These are phyloP conservation scores for Philhelius pedissequus DNA, from an alignment of 2,888 invertebrate species.

Conservation along the genomic window DNA sequence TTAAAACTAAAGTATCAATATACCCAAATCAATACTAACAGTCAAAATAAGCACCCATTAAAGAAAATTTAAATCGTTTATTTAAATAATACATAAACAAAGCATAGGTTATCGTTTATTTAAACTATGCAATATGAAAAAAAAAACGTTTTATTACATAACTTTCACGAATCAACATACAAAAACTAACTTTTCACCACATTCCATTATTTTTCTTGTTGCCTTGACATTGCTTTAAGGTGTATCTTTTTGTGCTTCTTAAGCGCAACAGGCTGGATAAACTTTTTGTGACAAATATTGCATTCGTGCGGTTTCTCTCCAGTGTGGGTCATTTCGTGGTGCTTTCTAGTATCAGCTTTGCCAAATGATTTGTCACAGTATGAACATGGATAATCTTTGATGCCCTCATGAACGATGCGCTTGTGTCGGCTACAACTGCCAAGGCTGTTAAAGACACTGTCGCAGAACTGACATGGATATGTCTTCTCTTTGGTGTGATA, in stretches of 20 bases:
- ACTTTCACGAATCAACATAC: not conserved
- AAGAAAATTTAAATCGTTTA: not conserved
- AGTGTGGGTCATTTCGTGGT: constrained; percentile 78
- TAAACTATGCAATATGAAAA: too few relatives aligned
- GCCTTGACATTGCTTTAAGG: constrained; percentile 64
- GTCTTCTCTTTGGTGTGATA: constrained; percentile 77
- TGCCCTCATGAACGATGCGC: constrained; percentile 76
- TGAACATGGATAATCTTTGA: constrained; percentile 76
- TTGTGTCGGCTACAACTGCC: constrained; percentile 76
- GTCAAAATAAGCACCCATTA: too few relatives aligned
- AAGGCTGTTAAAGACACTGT: constrained; percentile 75
- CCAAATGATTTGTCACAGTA: constrained; percentile 75
- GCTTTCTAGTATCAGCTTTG: constrained; percentile 70
- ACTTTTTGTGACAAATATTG: constrained; percentile 74
- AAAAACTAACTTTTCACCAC: too few relatives aligned
- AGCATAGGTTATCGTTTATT: too few relatives aligned
- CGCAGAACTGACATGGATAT: constrained; percentile 76
- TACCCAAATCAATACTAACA: too few relatives aligned
- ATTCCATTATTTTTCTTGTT: not conserved
- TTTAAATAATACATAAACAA: not conserved
- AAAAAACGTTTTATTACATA: too few relatives aligned
- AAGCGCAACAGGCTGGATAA: constrained; percentile 76
- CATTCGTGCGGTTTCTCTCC: constrained; percentile 77
- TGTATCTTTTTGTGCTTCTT: constrained; percentile 76
- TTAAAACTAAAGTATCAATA: too few relatives aligned